A percentile compares a stretch with the other conserved stretches of the same genome.
These are phyloP conservation scores for Copidosoma aretas DNA, from an alignment of 2,888 invertebrate genomes.

Conservation along the genomic window DNA sequence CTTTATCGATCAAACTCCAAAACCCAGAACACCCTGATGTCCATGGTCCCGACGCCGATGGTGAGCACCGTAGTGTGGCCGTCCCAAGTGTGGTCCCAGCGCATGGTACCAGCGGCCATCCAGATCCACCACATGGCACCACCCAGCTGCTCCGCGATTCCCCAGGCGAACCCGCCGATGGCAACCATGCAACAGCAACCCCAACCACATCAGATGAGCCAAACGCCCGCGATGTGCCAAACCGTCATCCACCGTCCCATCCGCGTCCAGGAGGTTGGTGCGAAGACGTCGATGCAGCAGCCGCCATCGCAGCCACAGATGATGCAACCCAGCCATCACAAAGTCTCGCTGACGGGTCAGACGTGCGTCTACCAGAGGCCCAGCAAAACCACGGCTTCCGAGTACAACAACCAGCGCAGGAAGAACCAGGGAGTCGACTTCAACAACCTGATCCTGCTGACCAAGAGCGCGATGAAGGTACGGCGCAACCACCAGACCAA, in stretches of 20 bases:
- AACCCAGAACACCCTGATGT: constrained; percentile 51
- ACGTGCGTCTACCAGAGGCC: constrained; percentile 51
- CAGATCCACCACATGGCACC: constrained; percentile 37
- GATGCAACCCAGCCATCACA: constrained; percentile 37
- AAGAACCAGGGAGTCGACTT: constrained; percentile 57
- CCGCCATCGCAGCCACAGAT: constrained; percentile 40
- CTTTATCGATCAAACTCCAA: too few species aligned
- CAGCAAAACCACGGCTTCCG: constrained; percentile 51
- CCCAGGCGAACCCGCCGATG: constrained; percentile 38
- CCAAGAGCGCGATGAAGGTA: constrained; percentile 55
- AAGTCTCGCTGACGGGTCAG: background rate
- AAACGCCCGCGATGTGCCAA: constrained; percentile 50
- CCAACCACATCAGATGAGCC: constrained; percentile 35
- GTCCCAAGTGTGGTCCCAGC: constrained; percentile 35
- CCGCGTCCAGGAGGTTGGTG: constrained; percentile 44
- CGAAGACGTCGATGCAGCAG: constrained; percentile 10
- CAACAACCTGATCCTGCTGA: constrained; percentile 57
- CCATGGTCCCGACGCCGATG: constrained; percentile 47
- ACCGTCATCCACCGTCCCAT: constrained; percentile 52
- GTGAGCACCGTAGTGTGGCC: constrained; percentile 45
- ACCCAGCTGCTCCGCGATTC: background rate
- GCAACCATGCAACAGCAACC: constrained; percentile 29
- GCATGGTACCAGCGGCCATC: constrained; percentile 42
- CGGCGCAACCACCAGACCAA: constrained; percentile 52
- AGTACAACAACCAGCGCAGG: constrained; percentile 47